A percentile compares a stretch with the other conserved stretches of the same genome.
These are phyloP conservation scores for Discoglossus pictus DNA, from an alignment of 2,797 vertebrate species.

Conservation along the genomic window DNA sequence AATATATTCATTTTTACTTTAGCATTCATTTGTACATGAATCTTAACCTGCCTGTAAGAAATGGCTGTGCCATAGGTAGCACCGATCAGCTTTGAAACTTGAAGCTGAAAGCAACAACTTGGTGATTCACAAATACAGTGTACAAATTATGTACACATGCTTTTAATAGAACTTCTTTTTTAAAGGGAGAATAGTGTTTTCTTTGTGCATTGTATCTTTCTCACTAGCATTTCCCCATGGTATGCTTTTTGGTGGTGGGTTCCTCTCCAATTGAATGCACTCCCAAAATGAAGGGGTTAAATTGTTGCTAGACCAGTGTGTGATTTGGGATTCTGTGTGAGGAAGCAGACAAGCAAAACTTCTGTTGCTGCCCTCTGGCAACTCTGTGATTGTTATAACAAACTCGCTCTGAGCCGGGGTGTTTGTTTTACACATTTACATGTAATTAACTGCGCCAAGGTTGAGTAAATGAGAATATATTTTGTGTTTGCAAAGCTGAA, in stretches of 20 bases:
- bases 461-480: background rate
- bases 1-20: too few relatives aligned
- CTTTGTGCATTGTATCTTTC: conserved; percentile 1
- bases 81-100: too few relatives aligned
- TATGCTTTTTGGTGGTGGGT: background rate
- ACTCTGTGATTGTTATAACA: conserved; percentile 8
- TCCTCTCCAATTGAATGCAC: too few relatives aligned
- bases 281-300: conserved; percentile 5
- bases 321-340: background rate
- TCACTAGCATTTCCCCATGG: background rate
- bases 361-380: conserved; percentile 12
- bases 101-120: too few relatives aligned
- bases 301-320: background rate
- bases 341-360: background rate
- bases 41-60: too few relatives aligned
- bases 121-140: too few relatives aligned
- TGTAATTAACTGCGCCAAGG: conserved; percentile 2
- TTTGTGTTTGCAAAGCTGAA: conserved; percentile 2
- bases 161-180: too few relatives aligned
- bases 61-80: too few relatives aligned
- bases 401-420: background rate
- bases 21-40: too few relatives aligned
- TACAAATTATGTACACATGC: too few relatives aligned
- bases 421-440: conserved; percentile 34
- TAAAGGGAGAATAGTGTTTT: background rate